Percentiles rank a stretch among this genome's conserved stretches.
Evolutionary conservation across 2,797 vertebrate genomes (phyloP).

Genomic region (Lutjanus argentimaculatus): DNA sequence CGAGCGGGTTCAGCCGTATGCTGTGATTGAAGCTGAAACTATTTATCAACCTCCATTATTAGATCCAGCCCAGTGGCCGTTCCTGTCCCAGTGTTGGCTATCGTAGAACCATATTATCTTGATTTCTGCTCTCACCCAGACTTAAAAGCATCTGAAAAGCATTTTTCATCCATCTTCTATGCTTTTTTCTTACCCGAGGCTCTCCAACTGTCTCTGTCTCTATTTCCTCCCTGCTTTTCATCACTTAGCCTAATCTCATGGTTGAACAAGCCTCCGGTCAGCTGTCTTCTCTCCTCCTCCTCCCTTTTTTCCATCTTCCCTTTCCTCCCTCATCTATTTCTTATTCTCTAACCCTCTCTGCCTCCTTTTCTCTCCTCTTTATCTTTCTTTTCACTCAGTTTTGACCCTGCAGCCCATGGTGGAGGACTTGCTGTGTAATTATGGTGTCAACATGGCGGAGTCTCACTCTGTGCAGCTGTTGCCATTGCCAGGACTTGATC

Average conservation of each 20-base stretch:
- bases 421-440: constrained; percentile 69
- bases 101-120: constrained; percentile 35
- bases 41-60: constrained; percentile 53
- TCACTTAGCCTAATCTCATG: constrained; percentile 70
- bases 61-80: constrained; percentile 43
- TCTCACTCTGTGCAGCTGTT: constrained; percentile 66
- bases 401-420: constrained; percentile 49
- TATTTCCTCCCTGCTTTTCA: constrained; percentile 69
- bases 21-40: constrained; percentile 43
- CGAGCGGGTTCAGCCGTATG: constrained; percentile 9
- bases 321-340: constrained; percentile 22
- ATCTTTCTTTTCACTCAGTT: constrained; percentile 43
- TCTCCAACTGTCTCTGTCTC: constrained; percentile 48
- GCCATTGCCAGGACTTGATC: constrained; percentile 63
- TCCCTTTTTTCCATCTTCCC: not conserved
- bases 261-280: constrained; percentile 66
- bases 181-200: constrained; percentile 38
- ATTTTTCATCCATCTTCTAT: constrained; percentile 42
- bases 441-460: constrained; percentile 49
- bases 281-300: constrained; percentile 42
- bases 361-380: constrained; percentile 8
- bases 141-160: constrained; percentile 46
- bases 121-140: constrained; percentile 41
- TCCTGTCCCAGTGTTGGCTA: constrained; percentile 28
- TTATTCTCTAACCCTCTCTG: constrained; percentile 9